Percentiles rank a stretch among this genome's conserved stretches.
Conservation (phyloP, 2,888 invertebrate genomes). For the Ecdyonurus torrentis region DNA sequence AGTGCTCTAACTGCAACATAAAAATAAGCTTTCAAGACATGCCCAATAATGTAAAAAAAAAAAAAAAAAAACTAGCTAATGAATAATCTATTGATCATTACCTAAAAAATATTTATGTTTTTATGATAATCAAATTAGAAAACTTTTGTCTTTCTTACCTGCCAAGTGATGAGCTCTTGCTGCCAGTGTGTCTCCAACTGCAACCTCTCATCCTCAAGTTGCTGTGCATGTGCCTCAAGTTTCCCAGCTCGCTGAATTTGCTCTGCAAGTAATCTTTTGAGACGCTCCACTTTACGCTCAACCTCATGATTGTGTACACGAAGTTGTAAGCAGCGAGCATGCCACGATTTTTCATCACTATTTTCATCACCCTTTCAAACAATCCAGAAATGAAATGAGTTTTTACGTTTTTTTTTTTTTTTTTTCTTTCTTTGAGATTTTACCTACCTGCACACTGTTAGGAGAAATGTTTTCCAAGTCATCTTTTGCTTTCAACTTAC, state of each 20-base stretch:
- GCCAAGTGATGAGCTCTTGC: background rate
- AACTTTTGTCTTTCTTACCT: too few species aligned
- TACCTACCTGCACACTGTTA: background rate
- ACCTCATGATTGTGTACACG: background rate
- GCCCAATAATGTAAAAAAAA: too few species aligned
- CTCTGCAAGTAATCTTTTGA: background rate
- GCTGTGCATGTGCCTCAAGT: background rate
- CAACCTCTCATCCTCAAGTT: background rate
- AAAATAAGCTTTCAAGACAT: too few species aligned
- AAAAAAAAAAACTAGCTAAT: too few species aligned
- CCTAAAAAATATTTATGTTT: too few species aligned
- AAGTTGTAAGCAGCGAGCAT: background rate
- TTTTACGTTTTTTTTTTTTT: too few species aligned
- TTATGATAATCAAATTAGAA: too few species aligned
- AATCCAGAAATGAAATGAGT: too few species aligned
- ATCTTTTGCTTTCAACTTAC: background rate
- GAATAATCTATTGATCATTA: too few species aligned
- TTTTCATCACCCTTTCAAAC: too few species aligned
- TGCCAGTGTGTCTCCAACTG: background rate
- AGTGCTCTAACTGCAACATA: background rate
- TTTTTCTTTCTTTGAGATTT: background rate
- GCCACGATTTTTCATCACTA: too few species aligned
- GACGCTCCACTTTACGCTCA: background rate
- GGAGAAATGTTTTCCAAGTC: background rate
- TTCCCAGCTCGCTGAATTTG: background rate